Percentiles rank a stretch among this genome's conserved stretches.
Conservation (phyloP, 2,113 vertebrate species). For the Psephotus haematonotus region DNA sequence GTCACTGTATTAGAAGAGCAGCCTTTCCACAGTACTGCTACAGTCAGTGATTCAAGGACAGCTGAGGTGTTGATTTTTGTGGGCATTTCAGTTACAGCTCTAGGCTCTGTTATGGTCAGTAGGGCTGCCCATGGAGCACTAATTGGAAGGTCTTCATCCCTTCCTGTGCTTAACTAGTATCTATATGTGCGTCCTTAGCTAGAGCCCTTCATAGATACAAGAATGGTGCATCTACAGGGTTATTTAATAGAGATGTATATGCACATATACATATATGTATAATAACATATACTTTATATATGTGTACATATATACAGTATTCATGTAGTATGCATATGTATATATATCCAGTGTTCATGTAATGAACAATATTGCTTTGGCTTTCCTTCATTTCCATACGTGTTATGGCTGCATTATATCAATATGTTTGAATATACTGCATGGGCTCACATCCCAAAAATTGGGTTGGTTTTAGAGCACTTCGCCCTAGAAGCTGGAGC, state of each 20-base stretch:
- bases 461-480: accelerated
- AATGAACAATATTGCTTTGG: not conserved
- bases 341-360: not conserved
- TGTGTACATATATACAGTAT: not conserved
- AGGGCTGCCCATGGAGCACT: not conserved
- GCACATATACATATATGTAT: not conserved
- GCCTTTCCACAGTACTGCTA: not conserved
- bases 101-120: not conserved
- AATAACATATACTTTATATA: not conserved
- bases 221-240: not conserved
- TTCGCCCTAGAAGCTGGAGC: not conserved
- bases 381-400: not conserved
- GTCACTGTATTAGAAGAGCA: not conserved
- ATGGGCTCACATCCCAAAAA: not conserved
- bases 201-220: not conserved
- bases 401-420: not conserved
- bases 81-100: conserved; percentile 11
- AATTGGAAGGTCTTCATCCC: not conserved
- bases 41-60: conserved; percentile 29
- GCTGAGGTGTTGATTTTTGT: not conserved
- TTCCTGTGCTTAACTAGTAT: not conserved
- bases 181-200: not conserved
- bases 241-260: not conserved
- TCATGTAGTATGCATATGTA: not conserved
- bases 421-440: accelerated